Conservation (phyloP, 2,797 vertebrate genomes). For the Coregonus suidteri region DNA sequence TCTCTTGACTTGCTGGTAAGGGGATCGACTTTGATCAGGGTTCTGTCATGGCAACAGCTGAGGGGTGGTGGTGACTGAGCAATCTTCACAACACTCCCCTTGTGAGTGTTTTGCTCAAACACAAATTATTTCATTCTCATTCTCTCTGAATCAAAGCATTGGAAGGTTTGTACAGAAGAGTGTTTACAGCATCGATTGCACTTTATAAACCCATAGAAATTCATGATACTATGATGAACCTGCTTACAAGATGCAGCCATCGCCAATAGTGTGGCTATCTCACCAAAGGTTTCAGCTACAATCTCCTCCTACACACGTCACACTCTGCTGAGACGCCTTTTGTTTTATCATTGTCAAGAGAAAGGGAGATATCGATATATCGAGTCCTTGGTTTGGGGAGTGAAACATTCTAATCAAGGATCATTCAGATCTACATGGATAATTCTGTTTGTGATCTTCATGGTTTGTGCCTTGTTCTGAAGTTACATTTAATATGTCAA, state of each 20-base stretch:
- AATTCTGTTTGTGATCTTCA: conserved; percentile 66
- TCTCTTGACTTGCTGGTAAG: conserved; percentile 18
- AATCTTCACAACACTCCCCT: not conserved
- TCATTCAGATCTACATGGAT: conserved; percentile 51
- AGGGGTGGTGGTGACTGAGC: not conserved
- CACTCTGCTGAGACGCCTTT: conserved; percentile 64
- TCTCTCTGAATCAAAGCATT: conserved; percentile 5
- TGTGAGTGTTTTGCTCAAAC: not conserved
- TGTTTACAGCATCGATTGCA: conserved; percentile 72
- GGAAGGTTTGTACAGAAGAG: conserved; percentile 31
- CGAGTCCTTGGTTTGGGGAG: conserved; percentile 48
- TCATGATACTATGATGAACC: conserved; percentile 42
- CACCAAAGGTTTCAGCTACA: conserved; percentile 73
- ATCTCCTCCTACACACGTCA: conserved; percentile 54
- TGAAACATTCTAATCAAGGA: conserved; percentile 54
- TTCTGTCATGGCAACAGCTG: not conserved
- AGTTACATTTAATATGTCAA: conserved; percentile 74
- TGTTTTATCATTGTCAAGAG: conserved; percentile 53
- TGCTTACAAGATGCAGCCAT: conserved; percentile 40
- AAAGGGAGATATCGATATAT: conserved; percentile 22
- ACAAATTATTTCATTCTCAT: not conserved
- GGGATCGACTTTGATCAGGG: not conserved
- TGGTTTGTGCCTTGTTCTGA: conserved; percentile 83
- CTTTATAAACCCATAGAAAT: conserved; percentile 70
- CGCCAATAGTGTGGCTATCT: conserved; percentile 50